Percentiles rank a stretch among this genome's conserved stretches.
Conservation (phyloP, 2,888 invertebrate genomes). For the Eustalomyia histrio region DNA sequence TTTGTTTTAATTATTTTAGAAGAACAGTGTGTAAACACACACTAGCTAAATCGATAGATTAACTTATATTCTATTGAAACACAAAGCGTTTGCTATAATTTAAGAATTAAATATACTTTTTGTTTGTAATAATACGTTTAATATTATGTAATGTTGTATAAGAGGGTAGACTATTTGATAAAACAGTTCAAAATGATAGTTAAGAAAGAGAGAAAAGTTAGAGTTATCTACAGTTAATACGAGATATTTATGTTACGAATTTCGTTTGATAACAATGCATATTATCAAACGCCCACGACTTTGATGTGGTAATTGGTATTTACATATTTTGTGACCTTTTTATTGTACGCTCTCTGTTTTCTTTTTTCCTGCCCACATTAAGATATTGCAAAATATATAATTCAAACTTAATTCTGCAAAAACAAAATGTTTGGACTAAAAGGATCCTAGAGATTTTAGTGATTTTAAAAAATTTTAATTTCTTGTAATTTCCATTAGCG, state of each 20-base stretch:
- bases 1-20: not conserved
- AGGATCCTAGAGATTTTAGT: not conserved
- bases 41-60: constrained; percentile 28
- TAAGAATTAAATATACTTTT: constrained; percentile 49
- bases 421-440: not conserved
- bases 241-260: constrained; percentile 29
- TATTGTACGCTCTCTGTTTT: not conserved
- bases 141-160: constrained; percentile 10
- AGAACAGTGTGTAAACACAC: not conserved
- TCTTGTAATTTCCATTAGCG: constrained; percentile 18
- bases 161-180: constrained; percentile 49
- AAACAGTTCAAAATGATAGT: constrained; percentile 47
- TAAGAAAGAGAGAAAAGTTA: constrained; percentile 38
- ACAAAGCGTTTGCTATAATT: constrained; percentile 59
- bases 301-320: not conserved
- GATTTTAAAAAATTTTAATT: not conserved
- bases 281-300: not conserved
- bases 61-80: constrained; percentile 61
- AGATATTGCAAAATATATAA: not conserved
- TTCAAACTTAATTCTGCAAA: not conserved
- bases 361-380: not conserved
- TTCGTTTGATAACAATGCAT: constrained; percentile 7
- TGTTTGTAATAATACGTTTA: constrained; percentile 42
- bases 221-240: constrained; percentile 59
- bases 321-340: constrained; percentile 5